Conservation (phyloP, 2,113 vertebrate species). For the Tamias sibiricus region DNA sequence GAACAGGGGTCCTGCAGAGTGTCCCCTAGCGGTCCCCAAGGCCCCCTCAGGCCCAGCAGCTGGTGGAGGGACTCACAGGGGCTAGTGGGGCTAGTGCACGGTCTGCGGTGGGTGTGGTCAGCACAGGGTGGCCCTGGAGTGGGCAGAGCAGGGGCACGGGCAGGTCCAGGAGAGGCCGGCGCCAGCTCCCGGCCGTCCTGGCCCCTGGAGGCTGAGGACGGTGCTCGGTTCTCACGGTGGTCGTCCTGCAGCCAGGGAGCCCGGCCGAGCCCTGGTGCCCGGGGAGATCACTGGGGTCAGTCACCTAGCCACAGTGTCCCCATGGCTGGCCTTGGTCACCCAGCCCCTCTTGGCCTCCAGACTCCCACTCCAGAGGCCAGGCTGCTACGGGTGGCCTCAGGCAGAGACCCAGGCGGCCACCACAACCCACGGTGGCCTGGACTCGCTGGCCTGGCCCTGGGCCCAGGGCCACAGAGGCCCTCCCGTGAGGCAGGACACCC, state of each 20-base stretch:
- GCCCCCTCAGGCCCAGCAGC: no score
- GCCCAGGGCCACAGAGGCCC: background rate
- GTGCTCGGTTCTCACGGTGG: accelerated
- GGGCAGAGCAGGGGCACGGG: background rate
- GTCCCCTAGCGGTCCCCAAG: no score
- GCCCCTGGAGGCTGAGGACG: background rate
- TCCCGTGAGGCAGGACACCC: background rate
- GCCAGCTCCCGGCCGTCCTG: accelerated
- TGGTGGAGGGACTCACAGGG: no score
- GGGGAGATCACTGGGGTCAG: background rate
- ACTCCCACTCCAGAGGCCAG: background rate
- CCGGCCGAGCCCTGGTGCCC: background rate
- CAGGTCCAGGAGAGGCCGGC: background rate
- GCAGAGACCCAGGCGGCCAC: accelerated
- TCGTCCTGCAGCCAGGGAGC: accelerated
- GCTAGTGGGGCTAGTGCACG: no score
- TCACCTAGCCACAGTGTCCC: background rate
- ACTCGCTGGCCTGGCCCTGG: accelerated
- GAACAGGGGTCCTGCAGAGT: no score
- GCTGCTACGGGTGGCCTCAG: background rate
- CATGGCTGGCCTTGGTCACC: background rate
- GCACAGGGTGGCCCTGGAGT: no score
- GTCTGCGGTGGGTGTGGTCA: no score
- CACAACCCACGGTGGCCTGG: accelerated
- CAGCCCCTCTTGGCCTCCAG: background rate